Base-by-base conservation (phyloP, 1,140 invertebrate genomes). In the Contarinia nasturtii region DNA sequence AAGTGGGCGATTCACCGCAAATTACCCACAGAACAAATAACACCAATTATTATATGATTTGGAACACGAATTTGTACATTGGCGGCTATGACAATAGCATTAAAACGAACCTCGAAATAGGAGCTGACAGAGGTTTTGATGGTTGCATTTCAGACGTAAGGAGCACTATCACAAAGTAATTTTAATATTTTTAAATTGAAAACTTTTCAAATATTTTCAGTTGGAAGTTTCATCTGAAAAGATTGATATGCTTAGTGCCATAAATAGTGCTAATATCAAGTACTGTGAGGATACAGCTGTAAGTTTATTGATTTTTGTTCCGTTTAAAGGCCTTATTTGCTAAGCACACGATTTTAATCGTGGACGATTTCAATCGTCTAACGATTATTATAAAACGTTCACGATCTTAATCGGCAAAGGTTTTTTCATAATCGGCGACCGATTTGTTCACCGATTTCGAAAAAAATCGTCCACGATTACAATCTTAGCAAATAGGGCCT, bases 111-210 rank as follows among this genome's bases (percentile, higher is more conserved):
- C 69, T 72, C 38, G 75, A 77, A 48, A 71, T 81, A 0, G 80
- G 76, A 38, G 79, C 88, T 0, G 64, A 71, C 1, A 66, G 67
- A 27, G 82, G 82, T 41, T 93, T 94, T 59, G 74, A 74, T 51
- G 91, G 91, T 41, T 94, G 90, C 59, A 77, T 96, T 45, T 79
- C 81, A 45, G 76, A 83, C 57, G 86, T 91, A 68, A 70, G n/a
- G n/a, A n/a, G n/a, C n/a, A n/a, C n/a, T n/a, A n/a, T n/a, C n/a
- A n/a, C n/a, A n/a, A n/a, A n/a, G 62, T 68, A 33, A 33, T 2
- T 21, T 48, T 21, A 45, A 21, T 43, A 11, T 22, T 27, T 19
- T 43, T 51, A 22, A 48, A 46, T 37, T 17, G 50, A 46, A 44
- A 47, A 41, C 40, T 40, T 38, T 48, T 48, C 40, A 44, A 41